Evolutionary conservation across 2,888 invertebrate genomes (phyloP), one percentile per base, ranked within the genome.

Genomic region (Entomobrya proxima): DNA sequence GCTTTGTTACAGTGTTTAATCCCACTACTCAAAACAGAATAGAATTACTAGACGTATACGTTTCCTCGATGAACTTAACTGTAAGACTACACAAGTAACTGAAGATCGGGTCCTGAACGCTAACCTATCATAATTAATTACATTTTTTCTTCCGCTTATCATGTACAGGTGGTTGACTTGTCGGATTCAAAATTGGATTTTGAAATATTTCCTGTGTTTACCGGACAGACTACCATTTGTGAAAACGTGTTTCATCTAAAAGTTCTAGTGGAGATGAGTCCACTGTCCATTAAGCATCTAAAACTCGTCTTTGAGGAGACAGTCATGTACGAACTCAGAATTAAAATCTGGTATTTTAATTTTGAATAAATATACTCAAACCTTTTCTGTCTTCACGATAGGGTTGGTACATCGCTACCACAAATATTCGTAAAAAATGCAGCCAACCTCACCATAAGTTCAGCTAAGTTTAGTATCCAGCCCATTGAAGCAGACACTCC

Each of bases 1-100:
- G 77, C 94, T 94, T 0, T 90, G 92, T 98, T 0, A 94, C 97
- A 9, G 92, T 98, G 32, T 97, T 95, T 91, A 98, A 98, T 92
- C 94, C 97, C 0, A 92, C 97, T 77, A 93, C 95, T 0, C 95
- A 95, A 88, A 93, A 93, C 87, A 93, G 97, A 75, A 94, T 94
- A 32, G 97, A 97, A 92, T 93, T 97, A n/a, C 93, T 97, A 15
- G 96, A 95, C 11, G 93, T 98, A 32, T 92, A 94, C 67, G 95
- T 98, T 0, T 96, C 96, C 0, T 94, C 95, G 21, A 95, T 96
- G 0, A 95, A 94, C 91, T 94, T 97, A 40, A 94, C 95, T 93
- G 95, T 95, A 87, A 91, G 90, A n/a, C n/a, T n/a, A n/a, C n/a
- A n/a, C 37, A n/a, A 11, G 24, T 24, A 21, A 58, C n/a, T 58